These are phyloP conservation scores for Drosophila leonis DNA, from an alignment of 2,888 invertebrate species.

Conservation along the genomic window DNA sequence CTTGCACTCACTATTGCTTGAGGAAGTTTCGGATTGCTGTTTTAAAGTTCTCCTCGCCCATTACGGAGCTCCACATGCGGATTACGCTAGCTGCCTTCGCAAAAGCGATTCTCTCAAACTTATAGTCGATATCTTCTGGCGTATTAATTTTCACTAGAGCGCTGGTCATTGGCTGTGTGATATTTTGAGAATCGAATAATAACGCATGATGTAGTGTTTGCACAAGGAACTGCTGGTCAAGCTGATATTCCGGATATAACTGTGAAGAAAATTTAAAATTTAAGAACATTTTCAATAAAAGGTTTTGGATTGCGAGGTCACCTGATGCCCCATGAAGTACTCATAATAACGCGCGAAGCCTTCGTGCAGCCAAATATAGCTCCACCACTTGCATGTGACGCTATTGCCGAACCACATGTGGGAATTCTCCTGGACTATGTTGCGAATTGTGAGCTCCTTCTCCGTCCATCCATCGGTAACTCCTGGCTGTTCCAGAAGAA, in stretches of 20 bases:
- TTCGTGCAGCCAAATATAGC: constrained; percentile 3
- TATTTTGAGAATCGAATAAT: background rate
- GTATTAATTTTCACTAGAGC: background rate
- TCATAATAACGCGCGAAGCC: constrained; percentile 1
- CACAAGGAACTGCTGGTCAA: background rate
- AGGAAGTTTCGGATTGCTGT: background rate
- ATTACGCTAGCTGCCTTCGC: constrained; percentile 6
- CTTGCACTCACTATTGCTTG: background rate
- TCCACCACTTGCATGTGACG: background rate
- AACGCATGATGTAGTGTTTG: background rate
- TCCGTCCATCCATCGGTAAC: background rate
- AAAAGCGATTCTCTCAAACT: background rate
- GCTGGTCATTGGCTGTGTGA: constrained; percentile 2
- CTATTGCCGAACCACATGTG: constrained; percentile 10
- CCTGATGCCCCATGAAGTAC: constrained; percentile 2
- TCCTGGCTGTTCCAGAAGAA: background rate
- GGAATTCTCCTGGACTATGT: background rate
- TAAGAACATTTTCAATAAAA: too few relatives aligned
- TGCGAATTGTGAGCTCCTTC: background rate
- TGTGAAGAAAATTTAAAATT: background rate
- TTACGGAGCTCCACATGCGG: background rate
- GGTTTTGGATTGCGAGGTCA: background rate
- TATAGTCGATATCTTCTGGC: background rate
- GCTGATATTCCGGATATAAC: constrained; percentile 3
- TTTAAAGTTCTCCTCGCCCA: constrained; percentile 3